These are phyloP conservation scores for Plagodis dolabraria DNA, from an alignment of 2,888 invertebrate genomes.

Conservation along the genomic window DNA sequence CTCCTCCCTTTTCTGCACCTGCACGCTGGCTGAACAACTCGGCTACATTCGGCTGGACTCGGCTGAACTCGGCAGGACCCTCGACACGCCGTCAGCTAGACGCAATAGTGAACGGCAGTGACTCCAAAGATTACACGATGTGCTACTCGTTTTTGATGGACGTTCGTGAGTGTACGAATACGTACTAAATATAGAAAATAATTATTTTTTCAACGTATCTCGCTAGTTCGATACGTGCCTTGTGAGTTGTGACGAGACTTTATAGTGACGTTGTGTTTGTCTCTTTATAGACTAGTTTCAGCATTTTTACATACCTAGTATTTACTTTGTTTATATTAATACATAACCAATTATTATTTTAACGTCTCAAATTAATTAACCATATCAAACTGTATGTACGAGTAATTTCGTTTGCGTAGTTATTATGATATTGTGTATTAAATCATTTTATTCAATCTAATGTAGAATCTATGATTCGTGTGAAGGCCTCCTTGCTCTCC, in stretches of 20 bases:
- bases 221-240: constrained; percentile 74
- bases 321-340: constrained; percentile 47
- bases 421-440: constrained; percentile 24
- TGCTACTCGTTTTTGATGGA: constrained; percentile 43
- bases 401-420: constrained; percentile 42
- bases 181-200: constrained; percentile 61
- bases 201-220: constrained; percentile 79
- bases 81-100: not conserved
- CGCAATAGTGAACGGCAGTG: not conserved
- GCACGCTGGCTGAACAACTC: too few relatives aligned
- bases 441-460: constrained; percentile 6
- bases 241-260: constrained; percentile 46
- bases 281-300: constrained; percentile 67
- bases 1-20: not conserved
- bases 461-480: constrained; percentile 38
- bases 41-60: not conserved
- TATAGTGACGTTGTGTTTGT: constrained; percentile 43
- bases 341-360: constrained; percentile 41
- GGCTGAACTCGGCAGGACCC: not conserved
- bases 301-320: constrained; percentile 70
- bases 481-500: constrained; percentile 32
- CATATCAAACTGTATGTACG: constrained; percentile 60
- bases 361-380: constrained; percentile 69
- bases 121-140: constrained; percentile 71
- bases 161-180: constrained; percentile 45